Conservation (phyloP, 2,888 invertebrate species). For the Graphium colonna region DNA sequence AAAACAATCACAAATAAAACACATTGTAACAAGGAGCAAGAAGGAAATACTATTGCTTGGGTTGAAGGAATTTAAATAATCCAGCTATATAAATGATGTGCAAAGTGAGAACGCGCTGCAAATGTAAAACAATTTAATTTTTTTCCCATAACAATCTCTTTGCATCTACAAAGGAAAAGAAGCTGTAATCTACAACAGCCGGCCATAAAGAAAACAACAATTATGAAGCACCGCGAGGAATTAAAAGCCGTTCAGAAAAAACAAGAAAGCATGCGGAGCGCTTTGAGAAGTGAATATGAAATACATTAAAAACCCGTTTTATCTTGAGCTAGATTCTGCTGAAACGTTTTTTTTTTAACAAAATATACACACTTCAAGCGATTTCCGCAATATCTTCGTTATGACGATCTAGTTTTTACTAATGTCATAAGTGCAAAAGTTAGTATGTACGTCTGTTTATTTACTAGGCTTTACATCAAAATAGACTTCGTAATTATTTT, state of each 20-base stretch:
- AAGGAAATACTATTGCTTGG: background rate
- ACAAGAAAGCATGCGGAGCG: too few relatives aligned
- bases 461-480: too few relatives aligned
- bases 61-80: slow-evolving; percentile 4
- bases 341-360: background rate
- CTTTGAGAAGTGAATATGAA: slow-evolving; percentile 9
- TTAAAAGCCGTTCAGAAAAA: slow-evolving; percentile 14
- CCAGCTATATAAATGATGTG: background rate
- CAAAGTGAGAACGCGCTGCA: slow-evolving; percentile 3
- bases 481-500: too few relatives aligned
- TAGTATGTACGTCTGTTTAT: too few relatives aligned
- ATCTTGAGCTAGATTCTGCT: slow-evolving; percentile 3
- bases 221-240: slow-evolving; percentile 9
- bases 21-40: background rate
- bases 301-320: slow-evolving; percentile 2
- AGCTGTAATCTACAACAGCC: slow-evolving; percentile 1
- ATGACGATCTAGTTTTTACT: too few relatives aligned
- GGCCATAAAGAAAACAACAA: slow-evolving; percentile 19
- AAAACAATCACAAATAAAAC: background rate
- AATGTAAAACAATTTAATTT: slow-evolving; percentile 10
- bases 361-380: background rate
- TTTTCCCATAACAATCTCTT: slow-evolving; percentile 5
- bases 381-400: background rate
- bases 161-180: slow-evolving; percentile 6
- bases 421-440: too few relatives aligned